Percentiles rank a stretch among this genome's conserved stretches.
Evolutionary conservation across 1,140 invertebrate genomes (phyloP).

Genomic region (Ips typographus): DNA sequence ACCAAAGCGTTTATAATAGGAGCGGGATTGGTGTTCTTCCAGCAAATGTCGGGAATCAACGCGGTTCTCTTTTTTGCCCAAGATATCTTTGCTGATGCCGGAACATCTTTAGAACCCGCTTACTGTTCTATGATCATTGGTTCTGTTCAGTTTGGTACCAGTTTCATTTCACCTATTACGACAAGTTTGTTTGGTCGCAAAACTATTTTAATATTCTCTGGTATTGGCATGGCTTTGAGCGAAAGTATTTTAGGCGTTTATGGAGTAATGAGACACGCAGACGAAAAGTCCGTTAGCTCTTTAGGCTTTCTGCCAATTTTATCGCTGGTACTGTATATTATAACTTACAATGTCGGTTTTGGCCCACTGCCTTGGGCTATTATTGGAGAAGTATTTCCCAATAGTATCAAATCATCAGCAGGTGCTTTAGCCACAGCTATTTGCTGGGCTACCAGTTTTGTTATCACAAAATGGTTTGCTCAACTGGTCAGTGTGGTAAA

Average conservation of each 20-base stretch:
- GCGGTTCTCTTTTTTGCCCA: constrained; percentile 80
- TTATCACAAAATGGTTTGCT: constrained; percentile 76
- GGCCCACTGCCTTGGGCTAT: constrained; percentile 83
- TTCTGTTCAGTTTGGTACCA: constrained; percentile 67
- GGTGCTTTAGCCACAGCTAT: constrained; percentile 70
- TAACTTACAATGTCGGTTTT: constrained; percentile 58
- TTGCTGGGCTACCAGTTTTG: constrained; percentile 78
- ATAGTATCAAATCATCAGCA: constrained; percentile 72
- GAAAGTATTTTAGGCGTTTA: constrained; percentile 45
- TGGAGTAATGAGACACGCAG: constrained; percentile 38
- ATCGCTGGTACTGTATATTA: constrained; percentile 41
- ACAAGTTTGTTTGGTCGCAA: constrained; percentile 74
- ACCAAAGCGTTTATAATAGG: constrained; percentile 69
- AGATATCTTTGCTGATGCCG: constrained; percentile 66
- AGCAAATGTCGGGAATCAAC: constrained; percentile 80
- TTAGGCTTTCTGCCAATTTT: constrained; percentile 43
- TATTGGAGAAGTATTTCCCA: constrained; percentile 78
- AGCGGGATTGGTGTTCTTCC: constrained; percentile 68
- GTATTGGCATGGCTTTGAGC: constrained; percentile 59
- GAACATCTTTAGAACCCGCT: constrained; percentile 58
- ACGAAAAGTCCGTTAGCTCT: constrained; percentile 31
- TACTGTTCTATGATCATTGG: constrained; percentile 78
- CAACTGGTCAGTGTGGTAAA: constrained; percentile 61
- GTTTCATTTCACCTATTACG: constrained; percentile 67
- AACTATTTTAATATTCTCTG: constrained; percentile 69